Percentiles rank a stretch among this genome's conserved stretches.
These are phyloP conservation scores for Agonopterix heracliana DNA, from an alignment of 2,888 invertebrate genomes.

Conservation along the genomic window DNA sequence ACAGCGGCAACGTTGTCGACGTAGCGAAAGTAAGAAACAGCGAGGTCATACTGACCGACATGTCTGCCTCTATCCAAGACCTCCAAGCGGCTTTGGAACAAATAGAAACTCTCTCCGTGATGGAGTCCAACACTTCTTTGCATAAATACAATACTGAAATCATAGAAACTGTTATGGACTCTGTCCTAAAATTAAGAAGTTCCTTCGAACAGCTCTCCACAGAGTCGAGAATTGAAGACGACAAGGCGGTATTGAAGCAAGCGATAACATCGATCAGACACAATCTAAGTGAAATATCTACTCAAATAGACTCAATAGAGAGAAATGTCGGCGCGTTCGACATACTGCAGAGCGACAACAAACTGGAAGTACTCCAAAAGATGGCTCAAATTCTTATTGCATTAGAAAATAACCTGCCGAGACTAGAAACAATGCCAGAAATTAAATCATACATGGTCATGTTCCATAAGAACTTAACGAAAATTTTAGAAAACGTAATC, in stretches of 20 bases:
- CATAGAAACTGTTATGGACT: slow-evolving; percentile 78
- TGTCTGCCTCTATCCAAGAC: slow-evolving; percentile 67
- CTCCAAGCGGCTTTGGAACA: slow-evolving; percentile 64
- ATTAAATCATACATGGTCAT: slow-evolving; percentile 44
- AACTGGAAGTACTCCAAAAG: slow-evolving; percentile 57
- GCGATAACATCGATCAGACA: slow-evolving; percentile 44
- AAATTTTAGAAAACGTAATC: slow-evolving; percentile 74
- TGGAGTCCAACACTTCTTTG: slow-evolving; percentile 58
- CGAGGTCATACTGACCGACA: slow-evolving; percentile 57
- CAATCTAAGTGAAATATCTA: slow-evolving; percentile 50
- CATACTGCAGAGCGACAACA: slow-evolving; percentile 60
- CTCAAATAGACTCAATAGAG: slow-evolving; percentile 45
- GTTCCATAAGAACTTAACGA: slow-evolving; percentile 71
- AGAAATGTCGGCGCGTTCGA: slow-evolving; percentile 50
- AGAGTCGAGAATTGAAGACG: slow-evolving; percentile 37
- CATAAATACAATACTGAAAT: slow-evolving; percentile 75
- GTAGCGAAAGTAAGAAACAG: slow-evolving; percentile 37
- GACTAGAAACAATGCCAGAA: slow-evolving; percentile 39
- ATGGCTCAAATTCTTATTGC: slow-evolving; percentile 65
- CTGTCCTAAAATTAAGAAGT: slow-evolving; percentile 78
- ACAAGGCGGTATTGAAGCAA: slow-evolving; percentile 42
- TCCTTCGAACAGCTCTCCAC: slow-evolving; percentile 69
- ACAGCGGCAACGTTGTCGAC: slow-evolving; percentile 33
- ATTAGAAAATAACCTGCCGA: slow-evolving; percentile 55
- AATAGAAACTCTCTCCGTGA: slow-evolving; percentile 69